Evolutionary conservation across 2,113 vertebrate species (phyloP), one percentile per base, ranked within the genome.

Genomic region (Eptatretus burgeri): DNA sequence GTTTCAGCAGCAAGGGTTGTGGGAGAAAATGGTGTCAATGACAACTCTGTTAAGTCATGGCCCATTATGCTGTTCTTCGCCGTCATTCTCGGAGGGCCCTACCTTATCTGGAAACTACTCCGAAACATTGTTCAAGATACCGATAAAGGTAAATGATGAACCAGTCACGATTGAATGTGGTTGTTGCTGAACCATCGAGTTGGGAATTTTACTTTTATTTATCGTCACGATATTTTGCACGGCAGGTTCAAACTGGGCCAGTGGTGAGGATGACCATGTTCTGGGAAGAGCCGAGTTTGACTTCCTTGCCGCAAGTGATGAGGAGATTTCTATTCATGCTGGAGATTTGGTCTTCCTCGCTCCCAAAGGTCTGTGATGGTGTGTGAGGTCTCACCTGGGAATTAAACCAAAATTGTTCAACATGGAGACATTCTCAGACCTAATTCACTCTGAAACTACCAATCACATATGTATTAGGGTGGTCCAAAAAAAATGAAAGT

Each of bases 61-160:
- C 91, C 91, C 9, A 94, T 95, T 72, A 78, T 98, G 69, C 67
- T 95, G 65, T 98, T 95, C 69, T 82, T 98, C 65, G 83, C 89
- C n/a, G 89, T 98, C 7, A 76, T 93, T 50, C 67, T 98, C 63
- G 91, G 91, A 7, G 91, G 89, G 56, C 89, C 91, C 10, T 95
- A 98, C 69, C 81, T 98, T 63, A 94, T 98, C 68, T 98, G 91
- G 91, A 93, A 85, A 67, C 78, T 98, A 63, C 76, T 96, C 2
- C 75, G 77, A 66, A 86, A 84, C 62, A 76, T 74, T 1, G 68
- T 82, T 53, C 74, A 53, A 50, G 67, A 78, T 0, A 82, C 84
- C 67, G 76, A 80, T 67, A 74, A 67, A 66, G 79, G 87, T 95
- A 74, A 74, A 41, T 41, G 3, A 41, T 41, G 27, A 41, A 41